A percentile compares a stretch with the other conserved stretches of the same genome.
Conservation (phyloP, 2,797 vertebrate genomes). For the Enteromius trimaculatus region DNA sequence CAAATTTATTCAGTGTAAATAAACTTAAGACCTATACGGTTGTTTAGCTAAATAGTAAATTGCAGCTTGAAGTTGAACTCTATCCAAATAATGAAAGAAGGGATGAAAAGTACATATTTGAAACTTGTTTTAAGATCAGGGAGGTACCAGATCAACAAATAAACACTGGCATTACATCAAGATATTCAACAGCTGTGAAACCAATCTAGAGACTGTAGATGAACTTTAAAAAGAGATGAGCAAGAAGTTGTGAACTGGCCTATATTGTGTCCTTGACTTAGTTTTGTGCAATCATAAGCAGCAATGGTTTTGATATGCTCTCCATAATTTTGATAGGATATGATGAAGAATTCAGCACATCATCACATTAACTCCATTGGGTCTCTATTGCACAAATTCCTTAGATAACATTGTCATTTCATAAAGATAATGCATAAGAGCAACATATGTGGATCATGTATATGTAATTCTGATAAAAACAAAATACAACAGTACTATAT, state of each 20-base stretch:
- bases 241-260: neutral
- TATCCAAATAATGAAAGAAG: neutral
- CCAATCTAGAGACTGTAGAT: neutral
- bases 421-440: slow-evolving; percentile 16
- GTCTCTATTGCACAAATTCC: slow-evolving; percentile 16
- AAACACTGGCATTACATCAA: neutral
- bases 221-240: neutral
- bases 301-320: neutral
- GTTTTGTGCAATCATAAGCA: neutral
- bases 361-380: neutral
- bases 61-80: neutral
- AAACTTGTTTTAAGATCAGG: neutral
- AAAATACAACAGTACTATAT: neutral
- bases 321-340: neutral
- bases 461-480: neutral
- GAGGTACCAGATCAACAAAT: neutral
- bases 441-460: neutral
- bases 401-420: slow-evolving; percentile 6
- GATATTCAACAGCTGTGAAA: neutral
- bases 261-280: neutral
- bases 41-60: neutral
- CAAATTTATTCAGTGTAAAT: neutral
- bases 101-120: neutral
- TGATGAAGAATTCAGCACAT: neutral
- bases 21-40: neutral